These are phyloP conservation scores for Antheraea mylitta DNA, from an alignment of 1,140 invertebrate species.

Conservation along the genomic window DNA sequence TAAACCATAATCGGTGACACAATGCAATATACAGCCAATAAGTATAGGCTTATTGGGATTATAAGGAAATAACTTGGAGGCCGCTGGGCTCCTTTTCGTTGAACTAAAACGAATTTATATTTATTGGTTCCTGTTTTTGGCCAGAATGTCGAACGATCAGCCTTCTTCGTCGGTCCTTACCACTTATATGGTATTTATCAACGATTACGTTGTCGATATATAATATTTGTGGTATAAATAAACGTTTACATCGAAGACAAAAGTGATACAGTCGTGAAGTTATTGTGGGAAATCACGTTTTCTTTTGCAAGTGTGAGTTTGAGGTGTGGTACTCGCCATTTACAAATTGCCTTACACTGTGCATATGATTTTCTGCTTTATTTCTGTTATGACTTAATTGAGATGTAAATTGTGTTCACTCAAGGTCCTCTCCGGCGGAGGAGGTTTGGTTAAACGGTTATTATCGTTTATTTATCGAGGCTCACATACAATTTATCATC, in stretches of 20 bases:
- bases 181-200: conserved; percentile 43
- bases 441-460: too few relatives aligned
- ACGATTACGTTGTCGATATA: conserved; percentile 7
- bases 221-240: conserved; percentile 36
- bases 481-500: too few relatives aligned
- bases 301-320: background rate
- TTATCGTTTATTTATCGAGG: too few relatives aligned
- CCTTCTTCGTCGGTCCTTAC: conserved; percentile 20
- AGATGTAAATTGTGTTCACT: too few relatives aligned
- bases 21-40: conserved; percentile 47
- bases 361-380: background rate
- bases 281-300: background rate
- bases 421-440: too few relatives aligned
- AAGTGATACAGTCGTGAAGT: background rate
- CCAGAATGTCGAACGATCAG: conserved; percentile 22
- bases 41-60: conserved; percentile 53
- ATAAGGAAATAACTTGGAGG: conserved; percentile 59
- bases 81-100: conserved; percentile 17
- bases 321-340: background rate
- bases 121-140: conserved; percentile 54
- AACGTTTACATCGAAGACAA: conserved; percentile 6
- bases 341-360: too few relatives aligned
- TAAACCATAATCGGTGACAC: conserved; percentile 44
- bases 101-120: conserved; percentile 30
- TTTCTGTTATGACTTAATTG: background rate